Evolutionary conservation across 2,888 invertebrate species (phyloP).

Genomic region (Drosophila austrosaltans): DNA sequence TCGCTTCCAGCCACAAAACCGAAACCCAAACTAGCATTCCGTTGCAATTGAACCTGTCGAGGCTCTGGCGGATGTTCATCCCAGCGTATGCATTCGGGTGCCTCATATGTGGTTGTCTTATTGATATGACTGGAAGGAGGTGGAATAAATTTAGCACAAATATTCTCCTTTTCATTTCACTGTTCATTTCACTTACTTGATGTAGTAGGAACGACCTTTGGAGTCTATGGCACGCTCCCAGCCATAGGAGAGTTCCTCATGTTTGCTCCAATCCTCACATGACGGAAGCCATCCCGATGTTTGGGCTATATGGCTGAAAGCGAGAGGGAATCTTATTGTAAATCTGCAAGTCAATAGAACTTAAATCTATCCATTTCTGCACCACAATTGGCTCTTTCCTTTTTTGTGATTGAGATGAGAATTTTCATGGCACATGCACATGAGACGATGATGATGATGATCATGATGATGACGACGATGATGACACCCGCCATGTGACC

Average conservation of each 20-base stretch:
- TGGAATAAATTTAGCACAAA: neutral
- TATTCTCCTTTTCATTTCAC: neutral
- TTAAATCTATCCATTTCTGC: neutral
- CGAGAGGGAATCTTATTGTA: neutral
- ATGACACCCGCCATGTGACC: constrained; percentile 48
- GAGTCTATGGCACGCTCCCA: constrained; percentile 95
- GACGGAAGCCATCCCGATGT: constrained; percentile 95
- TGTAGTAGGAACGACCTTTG: constrained; percentile 90
- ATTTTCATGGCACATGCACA: constrained; percentile 17
- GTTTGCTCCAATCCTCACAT: constrained; percentile 90
- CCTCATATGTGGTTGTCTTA: constrained; percentile 96
- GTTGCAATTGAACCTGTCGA: constrained; percentile 88
- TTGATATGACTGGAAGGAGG: constrained; percentile 87
- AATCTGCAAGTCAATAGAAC: neutral
- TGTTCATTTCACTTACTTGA: constrained; percentile 86
- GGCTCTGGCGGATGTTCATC: constrained; percentile 91
- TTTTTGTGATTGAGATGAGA: neutral
- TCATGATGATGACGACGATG: constrained; percentile 1
- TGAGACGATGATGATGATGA: constrained; percentile 2
- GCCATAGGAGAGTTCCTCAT: constrained; percentile 91
- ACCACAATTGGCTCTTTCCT: constrained; percentile 2
- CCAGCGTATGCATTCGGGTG: constrained; percentile 87
- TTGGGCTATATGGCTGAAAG: constrained; percentile 91
- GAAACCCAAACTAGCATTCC: constrained; percentile 93
- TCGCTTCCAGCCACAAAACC: constrained; percentile 98